These are phyloP conservation scores for Struthidea cinerea DNA, from an alignment of 2,113 vertebrate species.

Conservation along the genomic window DNA sequence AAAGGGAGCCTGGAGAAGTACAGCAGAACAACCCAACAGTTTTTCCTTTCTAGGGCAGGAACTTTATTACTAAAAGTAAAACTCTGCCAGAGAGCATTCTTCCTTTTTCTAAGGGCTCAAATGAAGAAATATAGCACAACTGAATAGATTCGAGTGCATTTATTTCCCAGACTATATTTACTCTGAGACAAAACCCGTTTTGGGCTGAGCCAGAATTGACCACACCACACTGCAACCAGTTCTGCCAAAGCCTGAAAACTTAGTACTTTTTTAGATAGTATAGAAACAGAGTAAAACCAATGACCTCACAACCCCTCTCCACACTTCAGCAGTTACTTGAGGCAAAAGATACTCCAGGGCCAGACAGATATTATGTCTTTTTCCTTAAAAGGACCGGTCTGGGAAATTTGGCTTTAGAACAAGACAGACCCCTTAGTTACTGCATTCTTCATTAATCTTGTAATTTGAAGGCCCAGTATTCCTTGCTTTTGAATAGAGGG, in stretches of 20 bases:
- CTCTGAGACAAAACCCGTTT: not conserved
- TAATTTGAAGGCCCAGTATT: not conserved
- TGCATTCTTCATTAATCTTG: not conserved
- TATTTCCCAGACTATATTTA: not conserved
- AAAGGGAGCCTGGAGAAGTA: not conserved
- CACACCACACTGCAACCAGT: not conserved
- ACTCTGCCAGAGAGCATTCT: not conserved
- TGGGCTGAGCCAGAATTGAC: not conserved
- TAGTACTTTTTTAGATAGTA: not conserved
- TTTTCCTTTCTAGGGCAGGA: not conserved
- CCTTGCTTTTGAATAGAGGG: not conserved
- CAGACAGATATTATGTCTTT: not conserved
- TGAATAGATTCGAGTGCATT: not conserved
- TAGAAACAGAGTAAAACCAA: not conserved
- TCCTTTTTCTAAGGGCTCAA: not conserved
- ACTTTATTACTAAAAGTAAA: not conserved
- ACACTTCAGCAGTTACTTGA: not conserved
- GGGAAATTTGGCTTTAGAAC: not conserved
- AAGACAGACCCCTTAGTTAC: constrained; percentile 7
- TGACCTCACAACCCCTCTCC: not conserved
- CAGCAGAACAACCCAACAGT: not conserved
- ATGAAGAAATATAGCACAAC: not conserved
- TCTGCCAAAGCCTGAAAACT: not conserved
- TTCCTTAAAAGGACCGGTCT: constrained; percentile 7
- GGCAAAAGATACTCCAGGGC: not conserved